Evolutionary conservation across 2,113 vertebrate species (phyloP), one percentile per base, ranked within the genome.

Genomic region (Pollimyrus isidori): DNA sequence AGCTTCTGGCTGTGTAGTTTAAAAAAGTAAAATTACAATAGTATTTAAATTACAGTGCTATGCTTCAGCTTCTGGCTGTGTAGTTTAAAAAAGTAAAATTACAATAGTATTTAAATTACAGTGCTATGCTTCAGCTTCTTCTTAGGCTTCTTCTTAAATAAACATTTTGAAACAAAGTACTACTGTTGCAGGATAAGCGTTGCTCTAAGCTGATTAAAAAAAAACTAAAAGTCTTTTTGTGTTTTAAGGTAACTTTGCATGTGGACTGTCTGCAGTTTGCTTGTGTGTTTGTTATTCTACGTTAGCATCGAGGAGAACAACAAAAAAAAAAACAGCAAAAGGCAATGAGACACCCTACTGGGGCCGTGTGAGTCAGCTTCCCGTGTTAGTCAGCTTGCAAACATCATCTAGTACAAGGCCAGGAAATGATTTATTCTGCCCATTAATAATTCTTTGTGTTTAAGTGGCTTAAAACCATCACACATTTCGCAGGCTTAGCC

Each of bases 361-460:
- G 30, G 69, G 10, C 30, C 4, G 1, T 0, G 5, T 0, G 17
- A 39, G 30, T 42, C 15, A 42, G 35, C 17, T 39, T 39, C 73
- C 35, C 73, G 0, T 30, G 73, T 80, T 80, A 69, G 62, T 30
- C 26, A 3, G 35, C 73, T 80, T 80, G 73, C 73, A 15, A 42
- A 80, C 73, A 80, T 80, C 35, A 80, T 39, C 35, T 17, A 17
- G 42, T 30, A 7, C 58, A 48, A 1, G 21, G 7, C 4, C 87
- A 42, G 45, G 58, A 48, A 73, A 73, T 73, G 42, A 69, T 88
- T 88, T 49, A 88, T 88, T 69, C 42, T 30, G 62, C 53, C 17
- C 13, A 73, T 69, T 69, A 88, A 88, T 88, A 88, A 88, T 88
- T 88, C 58, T 88, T 42, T 49, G 62, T 88, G 58, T 48, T 49